Evolutionary conservation across 64 coral and sea anemone species (phyloP).

Genomic region (Catalaphyllia jardinei): DNA sequence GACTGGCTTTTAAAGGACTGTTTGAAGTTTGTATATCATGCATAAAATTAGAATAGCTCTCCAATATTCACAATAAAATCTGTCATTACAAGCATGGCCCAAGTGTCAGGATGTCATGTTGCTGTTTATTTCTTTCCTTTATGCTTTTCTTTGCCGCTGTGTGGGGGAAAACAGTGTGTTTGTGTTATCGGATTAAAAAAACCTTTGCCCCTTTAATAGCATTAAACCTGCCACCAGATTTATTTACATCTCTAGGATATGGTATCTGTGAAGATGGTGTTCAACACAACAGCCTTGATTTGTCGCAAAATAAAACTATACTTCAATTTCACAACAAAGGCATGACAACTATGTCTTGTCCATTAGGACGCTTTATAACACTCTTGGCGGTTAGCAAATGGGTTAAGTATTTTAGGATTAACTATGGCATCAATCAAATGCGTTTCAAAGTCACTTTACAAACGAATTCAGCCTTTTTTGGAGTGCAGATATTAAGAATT

Average conservation of each 20-base stretch:
- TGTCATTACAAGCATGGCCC: constrained; percentile 65
- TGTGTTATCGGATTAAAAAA: constrained; percentile 66
- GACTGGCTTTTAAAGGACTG: constrained; percentile 35
- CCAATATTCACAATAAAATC: constrained; percentile 70
- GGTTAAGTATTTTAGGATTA: constrained; percentile 12
- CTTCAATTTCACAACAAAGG: constrained; percentile 31
- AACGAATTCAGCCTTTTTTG: neutral
- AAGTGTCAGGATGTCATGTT: constrained; percentile 59
- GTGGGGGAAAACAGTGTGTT: constrained; percentile 46
- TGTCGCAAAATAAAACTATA: constrained; percentile 39
- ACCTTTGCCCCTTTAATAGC: constrained; percentile 52
- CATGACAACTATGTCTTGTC: constrained; percentile 40
- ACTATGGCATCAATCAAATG: constrained; percentile 27
- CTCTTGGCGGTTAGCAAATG: constrained; percentile 30
- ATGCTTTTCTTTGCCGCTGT: constrained; percentile 43
- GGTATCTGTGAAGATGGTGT: constrained; percentile 13
- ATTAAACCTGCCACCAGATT: constrained; percentile 1
- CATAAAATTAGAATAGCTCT: constrained; percentile 59
- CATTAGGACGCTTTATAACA: constrained; percentile 5
- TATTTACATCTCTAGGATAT: neutral
- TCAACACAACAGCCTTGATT: constrained; percentile 27
- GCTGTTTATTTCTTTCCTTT: constrained; percentile 57
- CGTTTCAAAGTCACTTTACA: neutral
- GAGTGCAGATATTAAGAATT: neutral
- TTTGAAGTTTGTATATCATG: constrained; percentile 71